phyloP scores from a whole-genome alignment of 2,113 vertebrate genomes.

The Campylomormyrus tamandua region DNA sequence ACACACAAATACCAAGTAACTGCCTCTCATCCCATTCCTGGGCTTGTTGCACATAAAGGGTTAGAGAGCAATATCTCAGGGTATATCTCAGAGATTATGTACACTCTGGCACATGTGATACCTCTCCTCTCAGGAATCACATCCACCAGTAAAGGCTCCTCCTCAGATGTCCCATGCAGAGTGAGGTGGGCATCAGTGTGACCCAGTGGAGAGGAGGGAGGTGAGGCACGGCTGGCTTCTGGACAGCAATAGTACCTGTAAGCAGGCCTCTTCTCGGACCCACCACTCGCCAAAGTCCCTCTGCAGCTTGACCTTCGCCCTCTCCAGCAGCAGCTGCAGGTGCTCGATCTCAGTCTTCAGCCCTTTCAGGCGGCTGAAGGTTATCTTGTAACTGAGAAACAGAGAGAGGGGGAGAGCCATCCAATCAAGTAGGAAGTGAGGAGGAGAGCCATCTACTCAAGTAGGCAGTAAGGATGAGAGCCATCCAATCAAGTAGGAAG shows the following conservation, averaged over 20 bases:
- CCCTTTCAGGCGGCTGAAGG: conserved; percentile 66
- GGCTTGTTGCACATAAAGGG: neutral
- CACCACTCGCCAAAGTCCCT: conserved; percentile 87
- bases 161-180: neutral
- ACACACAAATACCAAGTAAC: neutral
- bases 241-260: conserved; percentile 60
- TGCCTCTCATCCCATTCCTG: neutral
- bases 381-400: conserved; percentile 68
- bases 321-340: conserved; percentile 78
- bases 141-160: neutral
- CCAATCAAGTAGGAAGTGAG: neutral
- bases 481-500: neutral
- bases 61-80: neutral
- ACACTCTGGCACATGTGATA: neutral
- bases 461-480: neutral
- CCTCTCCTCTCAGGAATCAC: neutral
- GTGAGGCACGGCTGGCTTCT: neutral
- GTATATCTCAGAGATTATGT: neutral
- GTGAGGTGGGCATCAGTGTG: conserved; percentile 3
- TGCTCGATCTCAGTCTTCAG: conserved; percentile 88
- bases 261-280: conserved; percentile 58
- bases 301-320: conserved; percentile 74
- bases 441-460: neutral
- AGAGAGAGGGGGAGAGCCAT: conserved; percentile 18
- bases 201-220: neutral